These are phyloP conservation scores for Archocentrus centrarchus DNA, from an alignment of 2,113 vertebrate species.

Conservation along the genomic window DNA sequence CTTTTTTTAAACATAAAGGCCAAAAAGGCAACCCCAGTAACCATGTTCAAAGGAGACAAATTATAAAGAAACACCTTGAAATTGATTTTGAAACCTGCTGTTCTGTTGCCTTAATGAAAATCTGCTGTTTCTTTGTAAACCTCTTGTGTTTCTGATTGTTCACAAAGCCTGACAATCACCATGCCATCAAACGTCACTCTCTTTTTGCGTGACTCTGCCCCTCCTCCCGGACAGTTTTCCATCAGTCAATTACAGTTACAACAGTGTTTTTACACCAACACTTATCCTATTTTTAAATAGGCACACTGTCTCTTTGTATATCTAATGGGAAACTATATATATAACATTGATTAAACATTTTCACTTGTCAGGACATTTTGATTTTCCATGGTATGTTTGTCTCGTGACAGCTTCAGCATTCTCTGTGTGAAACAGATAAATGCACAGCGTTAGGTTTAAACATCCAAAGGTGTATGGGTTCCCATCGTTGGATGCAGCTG, in stretches of 20 bases:
- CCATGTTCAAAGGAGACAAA: neutral
- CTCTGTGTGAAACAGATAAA: neutral
- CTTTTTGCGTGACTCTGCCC: neutral
- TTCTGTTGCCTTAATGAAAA: neutral
- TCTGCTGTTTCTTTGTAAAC: neutral
- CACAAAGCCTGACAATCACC: constrained; percentile 25
- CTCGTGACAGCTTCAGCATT: neutral
- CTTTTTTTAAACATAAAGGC: neutral
- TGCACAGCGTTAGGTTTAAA: neutral
- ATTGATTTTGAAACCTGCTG: neutral
- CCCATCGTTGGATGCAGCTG: neutral
- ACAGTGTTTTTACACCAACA: constrained; percentile 43
- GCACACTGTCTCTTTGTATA: neutral
- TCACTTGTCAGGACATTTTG: neutral
- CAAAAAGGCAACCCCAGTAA: neutral
- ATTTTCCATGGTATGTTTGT: neutral
- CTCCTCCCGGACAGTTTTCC: constrained; percentile 69
- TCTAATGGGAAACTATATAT: neutral
- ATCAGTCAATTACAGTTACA: constrained; percentile 67
- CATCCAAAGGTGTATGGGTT: neutral
- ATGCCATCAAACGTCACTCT: neutral
- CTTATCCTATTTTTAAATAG: constrained; percentile 48
- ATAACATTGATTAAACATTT: neutral
- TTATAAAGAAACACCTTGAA: neutral
- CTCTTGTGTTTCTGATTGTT: neutral